A percentile compares a stretch with the other conserved stretches of the same genome.
These are phyloP conservation scores for Stenolophus ochropezus DNA, from an alignment of 2,888 invertebrate species.

Conservation along the genomic window DNA sequence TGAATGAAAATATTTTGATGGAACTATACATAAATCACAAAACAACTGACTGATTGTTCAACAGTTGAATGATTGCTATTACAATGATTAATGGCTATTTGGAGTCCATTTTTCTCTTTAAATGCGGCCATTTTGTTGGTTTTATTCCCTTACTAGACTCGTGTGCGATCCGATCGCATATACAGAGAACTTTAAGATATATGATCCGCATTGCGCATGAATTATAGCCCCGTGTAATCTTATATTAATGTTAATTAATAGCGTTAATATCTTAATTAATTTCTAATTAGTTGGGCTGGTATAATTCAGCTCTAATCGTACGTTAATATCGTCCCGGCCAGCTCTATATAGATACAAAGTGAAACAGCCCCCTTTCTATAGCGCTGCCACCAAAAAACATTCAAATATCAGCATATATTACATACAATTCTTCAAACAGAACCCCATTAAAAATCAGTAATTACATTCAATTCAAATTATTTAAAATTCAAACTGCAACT, in stretches of 20 bases:
- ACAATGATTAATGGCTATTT: constrained; percentile 5
- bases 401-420: no score
- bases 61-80: constrained; percentile 20
- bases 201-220: neutral
- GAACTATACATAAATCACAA: constrained; percentile 25
- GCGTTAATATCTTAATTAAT: constrained; percentile 22
- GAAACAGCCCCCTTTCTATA: no score
- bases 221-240: neutral
- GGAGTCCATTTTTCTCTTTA: constrained; percentile 1
- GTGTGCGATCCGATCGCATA: neutral
- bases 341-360: no score
- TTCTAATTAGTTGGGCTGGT: neutral
- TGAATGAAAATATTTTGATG: constrained; percentile 7
- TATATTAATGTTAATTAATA: constrained; percentile 3
- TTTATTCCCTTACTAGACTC: neutral
- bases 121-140: neutral
- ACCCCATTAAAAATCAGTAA: no score
- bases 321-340: neutral
- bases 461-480: no score
- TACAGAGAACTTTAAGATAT: neutral
- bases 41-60: constrained; percentile 11
- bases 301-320: neutral
- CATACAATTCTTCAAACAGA: no score
- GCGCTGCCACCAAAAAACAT: no score
- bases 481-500: no score